These are phyloP conservation scores for Monopis laevigella DNA, from an alignment of 2,888 invertebrate genomes.

Conservation along the genomic window DNA sequence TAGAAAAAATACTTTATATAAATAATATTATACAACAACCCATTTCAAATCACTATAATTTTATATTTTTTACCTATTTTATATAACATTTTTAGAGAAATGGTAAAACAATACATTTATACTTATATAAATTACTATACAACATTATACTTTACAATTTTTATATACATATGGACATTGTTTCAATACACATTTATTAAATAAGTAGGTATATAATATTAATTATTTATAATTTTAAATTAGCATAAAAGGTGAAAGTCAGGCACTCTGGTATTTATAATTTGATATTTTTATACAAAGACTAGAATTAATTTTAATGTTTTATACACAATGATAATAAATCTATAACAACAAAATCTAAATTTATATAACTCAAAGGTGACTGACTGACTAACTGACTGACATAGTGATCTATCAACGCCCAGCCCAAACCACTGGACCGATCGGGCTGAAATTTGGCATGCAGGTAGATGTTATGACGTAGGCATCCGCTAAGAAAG, in stretches of 20 bases:
- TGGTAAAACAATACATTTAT: background rate
- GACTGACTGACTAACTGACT: too few species aligned
- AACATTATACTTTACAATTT: background rate
- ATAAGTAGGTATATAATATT: background rate
- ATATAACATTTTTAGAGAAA: background rate
- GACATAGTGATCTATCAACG: too few species aligned
- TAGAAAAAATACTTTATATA: slow-evolving; percentile 57
- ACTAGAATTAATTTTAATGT: too few species aligned
- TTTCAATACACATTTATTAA: background rate
- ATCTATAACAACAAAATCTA: too few species aligned
- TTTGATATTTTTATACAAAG: background rate
- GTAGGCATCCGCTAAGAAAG: too few species aligned
- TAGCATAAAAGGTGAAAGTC: too few species aligned
- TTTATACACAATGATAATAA: too few species aligned
- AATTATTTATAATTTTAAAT: background rate
- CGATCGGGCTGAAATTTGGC: too few species aligned
- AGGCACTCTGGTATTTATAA: background rate
- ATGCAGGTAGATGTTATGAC: too few species aligned
- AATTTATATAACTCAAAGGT: too few species aligned
- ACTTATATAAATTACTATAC: background rate
- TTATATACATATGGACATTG: background rate
- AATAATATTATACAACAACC: slow-evolving; percentile 53
- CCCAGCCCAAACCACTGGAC: too few species aligned
- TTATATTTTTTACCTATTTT: background rate
- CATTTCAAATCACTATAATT: slow-evolving; percentile 22